Conservation (phyloP, 2,888 invertebrate genomes). For the Eupelmus urozonus region DNA sequence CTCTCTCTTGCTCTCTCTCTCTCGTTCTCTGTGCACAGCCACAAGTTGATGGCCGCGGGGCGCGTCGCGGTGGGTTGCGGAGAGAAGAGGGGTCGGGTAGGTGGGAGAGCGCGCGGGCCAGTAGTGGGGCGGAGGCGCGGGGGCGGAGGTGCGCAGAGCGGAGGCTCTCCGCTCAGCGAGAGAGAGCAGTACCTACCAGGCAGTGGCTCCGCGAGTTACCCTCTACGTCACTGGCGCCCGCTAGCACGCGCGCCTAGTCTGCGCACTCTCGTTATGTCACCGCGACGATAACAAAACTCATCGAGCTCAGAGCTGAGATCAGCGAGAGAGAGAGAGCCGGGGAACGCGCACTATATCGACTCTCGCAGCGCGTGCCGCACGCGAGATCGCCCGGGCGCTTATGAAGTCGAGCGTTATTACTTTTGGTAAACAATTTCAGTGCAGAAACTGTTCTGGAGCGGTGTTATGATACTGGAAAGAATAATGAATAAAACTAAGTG, state of each 20-base stretch:
- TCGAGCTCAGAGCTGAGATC: background rate
- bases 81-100: conserved; percentile 61
- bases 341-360: background rate
- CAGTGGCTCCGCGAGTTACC: conserved; percentile 68
- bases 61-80: conserved; percentile 70
- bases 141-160: conserved; percentile 77
- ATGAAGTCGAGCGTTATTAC: background rate
- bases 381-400: background rate
- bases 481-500: background rate
- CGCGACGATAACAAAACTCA: conserved; percentile 28
- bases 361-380: background rate
- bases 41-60: conserved; percentile 69
- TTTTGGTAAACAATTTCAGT: background rate
- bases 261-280: conserved; percentile 36
- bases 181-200: conserved; percentile 73
- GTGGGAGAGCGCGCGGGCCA: conserved; percentile 70
- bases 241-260: conserved; percentile 12
- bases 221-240: conserved; percentile 58
- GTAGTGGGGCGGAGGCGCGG: conserved; percentile 69
- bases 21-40: conserved; percentile 64
- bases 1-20: conserved; percentile 59
- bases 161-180: conserved; percentile 63
- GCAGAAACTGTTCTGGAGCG: background rate
- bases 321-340: too few relatives aligned
- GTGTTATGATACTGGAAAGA: background rate